Conservation (phyloP, 2,888 invertebrate genomes). For the Parelbella ahira region DNA sequence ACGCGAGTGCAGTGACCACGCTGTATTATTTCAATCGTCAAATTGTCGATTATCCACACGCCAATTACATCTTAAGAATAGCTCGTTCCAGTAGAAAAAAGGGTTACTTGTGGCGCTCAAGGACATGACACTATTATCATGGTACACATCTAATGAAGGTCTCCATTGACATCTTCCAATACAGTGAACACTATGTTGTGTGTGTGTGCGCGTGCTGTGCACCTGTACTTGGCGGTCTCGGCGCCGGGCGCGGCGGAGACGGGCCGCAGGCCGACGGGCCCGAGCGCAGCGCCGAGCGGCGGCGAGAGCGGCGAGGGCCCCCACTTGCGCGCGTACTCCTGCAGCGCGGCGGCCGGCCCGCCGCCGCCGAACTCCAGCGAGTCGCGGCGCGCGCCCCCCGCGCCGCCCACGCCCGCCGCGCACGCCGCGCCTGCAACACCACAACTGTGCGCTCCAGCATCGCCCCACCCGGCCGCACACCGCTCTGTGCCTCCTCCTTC, state of each 20-base stretch:
- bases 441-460: slow-evolving; percentile 35
- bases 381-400: slow-evolving; percentile 70
- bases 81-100: too few species aligned
- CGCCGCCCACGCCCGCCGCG: slow-evolving; percentile 41
- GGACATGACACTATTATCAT: too few species aligned
- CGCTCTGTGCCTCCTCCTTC: slow-evolving; percentile 13
- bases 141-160: too few species aligned
- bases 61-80: too few species aligned
- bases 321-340: slow-evolving; percentile 80
- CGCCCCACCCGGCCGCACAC: slow-evolving; percentile 12
- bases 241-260: slow-evolving; percentile 91
- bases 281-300: slow-evolving; percentile 84
- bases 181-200: too few species aligned
- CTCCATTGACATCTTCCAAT: too few species aligned
- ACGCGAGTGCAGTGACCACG: too few species aligned
- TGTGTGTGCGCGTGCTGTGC: slow-evolving; percentile 29
- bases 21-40: too few species aligned
- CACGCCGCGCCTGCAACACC: slow-evolving; percentile 62
- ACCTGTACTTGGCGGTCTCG: slow-evolving; percentile 89
- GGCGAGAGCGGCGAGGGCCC: slow-evolving; percentile 84
- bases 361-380: slow-evolving; percentile 80
- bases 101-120: too few species aligned
- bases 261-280: slow-evolving; percentile 83
- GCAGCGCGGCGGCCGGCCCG: slow-evolving; percentile 63
- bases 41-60: too few species aligned